These are phyloP conservation scores for Pseudorhombus dupliciocellatus DNA, from an alignment of 2,113 vertebrate genomes.

Conservation along the genomic window DNA sequence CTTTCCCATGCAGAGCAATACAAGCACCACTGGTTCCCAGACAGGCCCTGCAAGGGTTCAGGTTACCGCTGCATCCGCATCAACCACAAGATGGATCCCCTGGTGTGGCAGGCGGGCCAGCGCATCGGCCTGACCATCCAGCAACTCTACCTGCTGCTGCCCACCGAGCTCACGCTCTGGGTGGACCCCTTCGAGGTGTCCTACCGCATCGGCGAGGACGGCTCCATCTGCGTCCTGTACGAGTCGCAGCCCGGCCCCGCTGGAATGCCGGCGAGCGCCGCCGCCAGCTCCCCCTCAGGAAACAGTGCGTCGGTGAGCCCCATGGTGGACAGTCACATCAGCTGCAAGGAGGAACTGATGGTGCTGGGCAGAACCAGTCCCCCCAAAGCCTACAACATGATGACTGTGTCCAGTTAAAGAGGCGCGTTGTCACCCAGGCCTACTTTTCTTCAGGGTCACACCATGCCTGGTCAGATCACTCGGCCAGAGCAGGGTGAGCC, in stretches of 20 bases:
- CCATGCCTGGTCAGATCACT: conserved; percentile 53
- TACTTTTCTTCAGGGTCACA: conserved; percentile 68
- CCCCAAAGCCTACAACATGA: conserved; percentile 98
- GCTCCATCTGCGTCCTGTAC: conserved; percentile 98
- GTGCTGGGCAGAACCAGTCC: conserved; percentile 95
- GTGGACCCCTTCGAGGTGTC: conserved; percentile 99
- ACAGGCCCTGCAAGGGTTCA: conserved; percentile 97
- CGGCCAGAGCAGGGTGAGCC: conserved; percentile 66
- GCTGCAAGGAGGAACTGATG: conserved; percentile 99
- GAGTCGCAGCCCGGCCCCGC: conserved; percentile 88
- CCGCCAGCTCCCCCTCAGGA: conserved; percentile 79
- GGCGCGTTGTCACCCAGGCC: conserved; percentile 55
- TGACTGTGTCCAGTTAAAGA: conserved; percentile 99
- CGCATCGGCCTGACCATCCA: conserved; percentile 97
- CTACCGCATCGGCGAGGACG: conserved; percentile 98
- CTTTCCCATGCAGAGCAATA: conserved; percentile 89
- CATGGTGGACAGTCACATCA: conserved; percentile 96
- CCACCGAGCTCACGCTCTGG: conserved; percentile 99
- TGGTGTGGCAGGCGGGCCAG: conserved; percentile 96
- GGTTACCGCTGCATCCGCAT: conserved; percentile 99
- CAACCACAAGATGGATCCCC: conserved; percentile 99
- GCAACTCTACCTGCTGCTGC: conserved; percentile 97
- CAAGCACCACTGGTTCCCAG: conserved; percentile 99
- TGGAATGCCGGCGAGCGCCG: conserved; percentile 50
- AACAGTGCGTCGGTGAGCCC: conserved; percentile 78